phyloP scores from a whole-genome alignment of 2,888 invertebrate species.

The Mantis religiosa region DNA sequence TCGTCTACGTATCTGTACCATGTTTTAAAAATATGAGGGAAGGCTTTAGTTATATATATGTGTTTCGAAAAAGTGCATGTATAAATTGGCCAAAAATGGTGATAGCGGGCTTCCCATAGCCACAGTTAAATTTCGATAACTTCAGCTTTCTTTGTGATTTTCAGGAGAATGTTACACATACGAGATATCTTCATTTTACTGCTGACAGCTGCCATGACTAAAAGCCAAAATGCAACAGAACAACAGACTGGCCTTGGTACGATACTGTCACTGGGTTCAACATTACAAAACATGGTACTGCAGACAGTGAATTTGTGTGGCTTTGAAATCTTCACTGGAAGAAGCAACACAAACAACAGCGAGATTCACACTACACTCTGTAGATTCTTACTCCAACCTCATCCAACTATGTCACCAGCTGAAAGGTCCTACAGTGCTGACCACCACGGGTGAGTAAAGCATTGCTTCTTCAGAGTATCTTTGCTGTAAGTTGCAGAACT shows the following conservation, averaged over 20 bases:
- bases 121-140: no score
- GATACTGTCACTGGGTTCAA: not conserved
- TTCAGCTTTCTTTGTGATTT: not conserved
- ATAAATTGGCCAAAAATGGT: no score
- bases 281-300: not conserved
- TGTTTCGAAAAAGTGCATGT: no score
- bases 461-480: no score
- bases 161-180: not conserved
- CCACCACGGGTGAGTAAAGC: not conserved
- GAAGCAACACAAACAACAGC: not conserved
- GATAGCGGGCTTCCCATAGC: no score
- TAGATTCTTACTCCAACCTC: not conserved
- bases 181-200: not conserved
- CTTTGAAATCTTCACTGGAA: not conserved
- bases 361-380: not conserved
- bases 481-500: no score
- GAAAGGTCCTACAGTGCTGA: not conserved
- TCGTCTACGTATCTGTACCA: no score
- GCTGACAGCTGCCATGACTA: not conserved
- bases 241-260: not conserved
- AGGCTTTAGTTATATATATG: no score
- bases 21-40: no score
- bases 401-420: not conserved
- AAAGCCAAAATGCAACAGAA: not conserved
- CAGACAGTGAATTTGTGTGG: not conserved